Conservation (phyloP, 2,888 invertebrate species). For the Apodemia zela region DNA sequence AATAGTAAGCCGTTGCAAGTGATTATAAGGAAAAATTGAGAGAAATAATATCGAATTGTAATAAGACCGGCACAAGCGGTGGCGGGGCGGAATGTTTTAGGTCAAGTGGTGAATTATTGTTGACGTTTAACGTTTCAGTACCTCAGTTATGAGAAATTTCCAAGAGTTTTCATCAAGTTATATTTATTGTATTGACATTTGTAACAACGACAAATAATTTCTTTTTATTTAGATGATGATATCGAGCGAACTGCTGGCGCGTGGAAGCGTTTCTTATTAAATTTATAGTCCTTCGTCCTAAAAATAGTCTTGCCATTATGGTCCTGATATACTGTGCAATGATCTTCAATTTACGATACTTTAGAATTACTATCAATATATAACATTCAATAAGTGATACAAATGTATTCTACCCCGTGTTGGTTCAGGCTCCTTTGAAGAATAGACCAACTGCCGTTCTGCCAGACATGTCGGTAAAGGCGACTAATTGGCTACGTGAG, state of each 20-base stretch:
- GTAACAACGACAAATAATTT: constrained; percentile 5
- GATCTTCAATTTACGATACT: no score
- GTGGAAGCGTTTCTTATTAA: neutral
- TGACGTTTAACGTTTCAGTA: constrained; percentile 11
- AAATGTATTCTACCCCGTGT: no score
- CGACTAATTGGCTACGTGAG: no score
- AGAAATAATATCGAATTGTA: neutral
- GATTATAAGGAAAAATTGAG: neutral
- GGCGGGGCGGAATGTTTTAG: constrained; percentile 3
- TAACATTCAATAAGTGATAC: no score
- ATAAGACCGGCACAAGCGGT: constrained; percentile 5
- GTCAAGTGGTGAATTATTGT: constrained; percentile 7
- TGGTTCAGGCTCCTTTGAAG: no score
- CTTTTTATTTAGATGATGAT: neutral
- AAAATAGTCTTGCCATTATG: neutral
- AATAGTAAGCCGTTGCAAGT: neutral
- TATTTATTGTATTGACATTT: neutral
- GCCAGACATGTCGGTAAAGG: no score
- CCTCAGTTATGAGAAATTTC: constrained; percentile 9
- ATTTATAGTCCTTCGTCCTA: neutral
- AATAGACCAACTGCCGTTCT: no score
- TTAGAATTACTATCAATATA: no score
- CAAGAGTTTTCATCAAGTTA: constrained; percentile 9
- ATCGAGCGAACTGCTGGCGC: neutral
- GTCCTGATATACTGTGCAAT: no score